Conservation (phyloP, 2,113 vertebrate species). For the Tyto alba region DNA sequence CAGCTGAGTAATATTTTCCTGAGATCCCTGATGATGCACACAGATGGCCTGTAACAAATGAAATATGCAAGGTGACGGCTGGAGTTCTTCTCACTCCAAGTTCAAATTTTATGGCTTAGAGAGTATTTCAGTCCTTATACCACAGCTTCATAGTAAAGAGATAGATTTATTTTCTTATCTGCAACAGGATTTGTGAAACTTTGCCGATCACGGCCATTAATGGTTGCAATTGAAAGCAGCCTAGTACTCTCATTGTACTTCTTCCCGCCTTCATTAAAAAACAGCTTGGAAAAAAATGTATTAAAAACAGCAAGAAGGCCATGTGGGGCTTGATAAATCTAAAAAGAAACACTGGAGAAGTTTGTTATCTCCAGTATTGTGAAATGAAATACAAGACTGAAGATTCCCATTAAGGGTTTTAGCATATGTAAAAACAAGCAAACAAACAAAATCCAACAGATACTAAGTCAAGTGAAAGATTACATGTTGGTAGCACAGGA, state of each 20-base stretch:
- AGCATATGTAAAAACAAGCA: constrained; percentile 26
- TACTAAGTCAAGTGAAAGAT: constrained; percentile 29
- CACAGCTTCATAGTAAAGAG: background rate
- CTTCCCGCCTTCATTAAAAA: background rate
- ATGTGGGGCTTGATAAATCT: background rate
- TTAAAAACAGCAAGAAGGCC: background rate
- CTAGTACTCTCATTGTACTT: background rate
- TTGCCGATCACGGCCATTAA: background rate
- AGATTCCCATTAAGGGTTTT: background rate
- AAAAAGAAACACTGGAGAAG: background rate
- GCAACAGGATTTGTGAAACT: background rate
- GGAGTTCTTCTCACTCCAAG: constrained; percentile 30
- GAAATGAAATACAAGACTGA: background rate
- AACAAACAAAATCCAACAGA: background rate
- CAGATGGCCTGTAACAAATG: constrained; percentile 61
- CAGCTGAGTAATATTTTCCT: constrained; percentile 64
- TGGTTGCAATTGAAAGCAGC: background rate
- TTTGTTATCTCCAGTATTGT: background rate
- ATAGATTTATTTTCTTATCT: constrained; percentile 1
- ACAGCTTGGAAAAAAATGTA: background rate
- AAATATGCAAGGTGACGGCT: constrained; percentile 47
- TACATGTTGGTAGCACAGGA: background rate
- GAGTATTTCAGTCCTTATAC: background rate
- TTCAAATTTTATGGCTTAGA: constrained; percentile 29
- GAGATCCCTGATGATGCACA: constrained; percentile 53